Conservation (phyloP, 2,797 vertebrate genomes). For the Benthosema pterotum region DNA sequence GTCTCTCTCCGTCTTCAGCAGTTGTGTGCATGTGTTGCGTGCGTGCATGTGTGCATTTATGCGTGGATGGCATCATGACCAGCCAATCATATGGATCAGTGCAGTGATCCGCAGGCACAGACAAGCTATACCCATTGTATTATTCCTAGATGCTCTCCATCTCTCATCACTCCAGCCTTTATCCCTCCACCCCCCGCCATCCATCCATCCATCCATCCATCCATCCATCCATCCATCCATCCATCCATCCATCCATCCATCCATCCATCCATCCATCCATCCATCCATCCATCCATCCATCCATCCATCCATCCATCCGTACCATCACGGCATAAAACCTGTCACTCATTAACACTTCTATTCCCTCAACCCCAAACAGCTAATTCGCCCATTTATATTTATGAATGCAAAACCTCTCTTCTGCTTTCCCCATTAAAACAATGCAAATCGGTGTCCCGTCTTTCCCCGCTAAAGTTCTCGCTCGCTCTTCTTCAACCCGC, state of each 20-base stretch:
- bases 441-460: conserved; percentile 37
- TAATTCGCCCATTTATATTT: conserved; percentile 71
- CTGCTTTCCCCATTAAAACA: conserved; percentile 46
- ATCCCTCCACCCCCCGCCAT: too few species aligned
- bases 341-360: conserved; percentile 26
- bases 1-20: too few species aligned
- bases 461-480: too few species aligned
- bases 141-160: conserved; percentile 8
- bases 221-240: too few species aligned
- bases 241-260: too few species aligned
- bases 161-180: too few species aligned
- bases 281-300: too few species aligned
- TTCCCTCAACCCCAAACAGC: conserved; percentile 38
- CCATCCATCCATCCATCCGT: too few species aligned
- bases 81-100: conserved; percentile 66
- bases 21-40: not conserved
- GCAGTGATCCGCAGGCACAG: conserved; percentile 44
- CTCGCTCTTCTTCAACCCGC: too few species aligned
- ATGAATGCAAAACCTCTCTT: conserved; percentile 63
- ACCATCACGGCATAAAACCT: conserved; percentile 25
- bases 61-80: conserved; percentile 46
- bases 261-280: too few species aligned
- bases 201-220: too few species aligned
- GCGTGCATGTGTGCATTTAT: conserved; percentile 1
- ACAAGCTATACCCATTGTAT: conserved; percentile 55